phyloP scores from a whole-genome alignment of 2,113 vertebrate genomes.

The Theristicus caerulescens region DNA sequence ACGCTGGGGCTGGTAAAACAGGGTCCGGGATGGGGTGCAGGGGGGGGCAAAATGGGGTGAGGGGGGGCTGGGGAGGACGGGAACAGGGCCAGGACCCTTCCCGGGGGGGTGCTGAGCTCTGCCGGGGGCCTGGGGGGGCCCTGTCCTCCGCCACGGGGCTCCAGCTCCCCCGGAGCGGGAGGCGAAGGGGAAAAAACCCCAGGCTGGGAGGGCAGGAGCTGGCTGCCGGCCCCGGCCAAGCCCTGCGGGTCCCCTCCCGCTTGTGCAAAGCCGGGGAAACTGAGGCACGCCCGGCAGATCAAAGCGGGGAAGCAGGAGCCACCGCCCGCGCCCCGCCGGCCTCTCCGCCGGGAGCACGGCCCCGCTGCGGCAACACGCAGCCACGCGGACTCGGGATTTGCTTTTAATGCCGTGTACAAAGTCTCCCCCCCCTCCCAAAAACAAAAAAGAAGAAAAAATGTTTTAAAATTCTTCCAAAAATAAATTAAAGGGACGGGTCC shows the following conservation, averaged over 20 bases:
- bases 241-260: background rate
- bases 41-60: too few species aligned
- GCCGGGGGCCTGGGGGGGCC: too few species aligned
- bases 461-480: conserved; percentile 24
- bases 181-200: too few species aligned
- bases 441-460: background rate
- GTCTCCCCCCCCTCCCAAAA: background rate
- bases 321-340: background rate
- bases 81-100: too few species aligned
- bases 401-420: conserved; percentile 36
- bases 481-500: conserved; percentile 19
- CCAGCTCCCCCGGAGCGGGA: too few species aligned
- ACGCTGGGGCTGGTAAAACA: too few species aligned
- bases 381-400: background rate
- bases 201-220: background rate
- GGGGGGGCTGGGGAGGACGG: too few species aligned
- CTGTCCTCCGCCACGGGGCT: too few species aligned
- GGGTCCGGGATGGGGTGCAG: too few species aligned
- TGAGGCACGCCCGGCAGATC: background rate
- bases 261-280: background rate
- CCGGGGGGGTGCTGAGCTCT: too few species aligned
- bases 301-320: background rate
- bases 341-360: background rate
- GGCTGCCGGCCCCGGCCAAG: too few species aligned
- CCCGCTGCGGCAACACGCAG: background rate